These are phyloP conservation scores for Diplolepis rosae DNA, from an alignment of 2,888 invertebrate genomes.

Conservation along the genomic window DNA sequence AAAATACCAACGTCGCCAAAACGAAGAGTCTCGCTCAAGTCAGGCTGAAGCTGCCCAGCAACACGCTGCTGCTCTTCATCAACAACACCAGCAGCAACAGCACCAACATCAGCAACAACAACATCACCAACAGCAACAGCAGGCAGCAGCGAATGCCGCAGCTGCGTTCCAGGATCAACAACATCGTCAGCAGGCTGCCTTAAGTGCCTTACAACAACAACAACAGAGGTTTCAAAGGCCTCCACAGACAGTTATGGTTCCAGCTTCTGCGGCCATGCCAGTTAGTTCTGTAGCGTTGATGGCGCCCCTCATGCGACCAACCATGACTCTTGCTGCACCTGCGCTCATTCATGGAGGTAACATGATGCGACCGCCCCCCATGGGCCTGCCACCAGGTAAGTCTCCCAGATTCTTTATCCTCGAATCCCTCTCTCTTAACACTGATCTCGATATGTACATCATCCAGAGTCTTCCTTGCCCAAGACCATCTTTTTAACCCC, in stretches of 20 bases:
- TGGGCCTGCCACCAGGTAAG: conserved; percentile 81
- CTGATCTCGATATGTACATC: conserved; percentile 30
- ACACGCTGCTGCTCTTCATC: conserved; percentile 56
- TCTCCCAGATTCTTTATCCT: conserved; percentile 55
- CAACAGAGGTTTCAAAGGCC: conserved; percentile 75
- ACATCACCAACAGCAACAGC: conserved; percentile 67
- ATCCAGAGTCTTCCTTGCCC: conserved; percentile 3
- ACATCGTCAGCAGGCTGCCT: conserved; percentile 73
- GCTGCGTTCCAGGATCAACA: conserved; percentile 71
- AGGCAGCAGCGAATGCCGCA: conserved; percentile 74
- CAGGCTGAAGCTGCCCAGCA: conserved; percentile 55
- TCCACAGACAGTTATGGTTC: conserved; percentile 74
- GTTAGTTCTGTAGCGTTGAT: conserved; percentile 75
- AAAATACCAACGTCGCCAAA: conserved; percentile 79
- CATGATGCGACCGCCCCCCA: conserved; percentile 80
- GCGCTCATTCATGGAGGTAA: conserved; percentile 77
- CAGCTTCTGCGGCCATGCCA: conserved; percentile 73
- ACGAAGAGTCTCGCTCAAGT: conserved; percentile 69
- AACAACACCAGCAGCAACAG: conserved; percentile 65
- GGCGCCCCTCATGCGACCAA: conserved; percentile 75
- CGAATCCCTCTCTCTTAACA: conserved; percentile 34
- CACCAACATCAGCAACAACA: conserved; percentile 63
- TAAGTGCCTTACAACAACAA: conserved; percentile 71
- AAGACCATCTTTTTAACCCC: not conserved
- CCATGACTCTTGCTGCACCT: conserved; percentile 75